Evolutionary conservation across 2,888 invertebrate species (phyloP).

Genomic region (Odontothrips loti): DNA sequence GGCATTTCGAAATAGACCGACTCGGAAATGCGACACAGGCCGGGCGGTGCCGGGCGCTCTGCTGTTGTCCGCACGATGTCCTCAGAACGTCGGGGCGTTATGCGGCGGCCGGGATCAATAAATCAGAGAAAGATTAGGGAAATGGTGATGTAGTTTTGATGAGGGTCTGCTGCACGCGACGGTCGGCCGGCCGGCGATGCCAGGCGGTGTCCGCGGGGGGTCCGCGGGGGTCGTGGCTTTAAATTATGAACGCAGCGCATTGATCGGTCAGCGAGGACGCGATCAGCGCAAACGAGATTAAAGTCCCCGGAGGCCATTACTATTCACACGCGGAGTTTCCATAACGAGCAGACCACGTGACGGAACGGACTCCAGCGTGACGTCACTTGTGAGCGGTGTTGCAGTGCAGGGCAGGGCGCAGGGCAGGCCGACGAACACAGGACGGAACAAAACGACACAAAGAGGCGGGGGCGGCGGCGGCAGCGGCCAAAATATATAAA

Average conservation of each 20-base stretch:
- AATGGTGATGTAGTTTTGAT: too few species aligned
- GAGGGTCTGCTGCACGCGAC: background rate
- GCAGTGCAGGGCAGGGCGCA: background rate
- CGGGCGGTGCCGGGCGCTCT: too few species aligned
- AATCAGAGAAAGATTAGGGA: too few species aligned
- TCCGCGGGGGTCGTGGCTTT: background rate
- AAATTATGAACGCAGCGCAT: background rate
- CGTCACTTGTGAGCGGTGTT: background rate
- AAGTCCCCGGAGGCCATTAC: too few species aligned
- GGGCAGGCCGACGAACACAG: background rate
- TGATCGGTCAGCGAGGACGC: background rate
- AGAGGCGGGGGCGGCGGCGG: background rate
- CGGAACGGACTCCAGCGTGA: background rate
- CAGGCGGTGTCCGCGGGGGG: background rate
- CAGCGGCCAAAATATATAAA: background rate
- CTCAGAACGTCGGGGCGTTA: too few species aligned
- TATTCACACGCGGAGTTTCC: too few species aligned
- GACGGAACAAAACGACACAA: slow-evolving; percentile 7
- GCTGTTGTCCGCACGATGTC: too few species aligned
- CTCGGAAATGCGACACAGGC: too few species aligned
- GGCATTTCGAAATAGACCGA: too few species aligned
- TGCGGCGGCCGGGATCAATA: background rate
- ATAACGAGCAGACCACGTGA: too few species aligned
- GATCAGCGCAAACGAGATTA: too few species aligned
- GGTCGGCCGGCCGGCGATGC: background rate